A percentile compares a stretch with the other conserved stretches of the same genome.
phyloP scores from a whole-genome alignment of 1,140 invertebrate genomes.

The Amyelois transitella region DNA sequence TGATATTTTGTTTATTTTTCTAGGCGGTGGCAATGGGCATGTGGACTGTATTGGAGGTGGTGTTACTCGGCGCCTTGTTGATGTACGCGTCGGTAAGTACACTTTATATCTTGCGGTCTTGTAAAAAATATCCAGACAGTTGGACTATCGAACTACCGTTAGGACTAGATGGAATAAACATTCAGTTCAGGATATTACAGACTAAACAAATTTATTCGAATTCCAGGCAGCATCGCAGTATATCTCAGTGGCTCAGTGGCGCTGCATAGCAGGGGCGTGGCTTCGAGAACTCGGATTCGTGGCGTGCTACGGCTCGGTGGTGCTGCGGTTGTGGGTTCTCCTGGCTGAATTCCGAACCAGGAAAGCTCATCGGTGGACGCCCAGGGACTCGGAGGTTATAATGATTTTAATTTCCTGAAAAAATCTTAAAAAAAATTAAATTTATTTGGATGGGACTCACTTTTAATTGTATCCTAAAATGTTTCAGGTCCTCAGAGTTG shows the following conservation, averaged over 20 bases:
- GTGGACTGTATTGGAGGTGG: conserved; percentile 92
- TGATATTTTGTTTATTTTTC: conserved; percentile 12
- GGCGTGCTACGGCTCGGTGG: conserved; percentile 91
- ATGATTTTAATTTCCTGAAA: not conserved
- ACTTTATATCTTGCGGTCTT: not conserved
- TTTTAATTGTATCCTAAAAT: not conserved
- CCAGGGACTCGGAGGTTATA: conserved; percentile 65
- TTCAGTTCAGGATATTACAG: not conserved
- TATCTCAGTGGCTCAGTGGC: conserved; percentile 83
- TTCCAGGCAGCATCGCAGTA: conserved; percentile 87
- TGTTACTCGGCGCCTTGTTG: conserved; percentile 87
- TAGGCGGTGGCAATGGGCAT: conserved; percentile 88
- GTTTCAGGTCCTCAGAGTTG: conserved; percentile 50
- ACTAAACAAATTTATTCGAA: conserved; percentile 8
- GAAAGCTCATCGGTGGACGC: conserved; percentile 81
- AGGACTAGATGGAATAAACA: not conserved
- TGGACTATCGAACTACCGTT: no score
- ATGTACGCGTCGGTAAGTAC: conserved; percentile 89
- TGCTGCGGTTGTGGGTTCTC: conserved; percentile 91
- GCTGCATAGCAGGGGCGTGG: conserved; percentile 90
- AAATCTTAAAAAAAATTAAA: no score
- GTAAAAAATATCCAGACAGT: not conserved
- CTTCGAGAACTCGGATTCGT: conserved; percentile 92
- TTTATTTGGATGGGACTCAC: no score
- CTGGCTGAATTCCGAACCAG: conserved; percentile 87